Conservation (phyloP, 2,113 vertebrate genomes). For the Dryoscopus gambensis region DNA sequence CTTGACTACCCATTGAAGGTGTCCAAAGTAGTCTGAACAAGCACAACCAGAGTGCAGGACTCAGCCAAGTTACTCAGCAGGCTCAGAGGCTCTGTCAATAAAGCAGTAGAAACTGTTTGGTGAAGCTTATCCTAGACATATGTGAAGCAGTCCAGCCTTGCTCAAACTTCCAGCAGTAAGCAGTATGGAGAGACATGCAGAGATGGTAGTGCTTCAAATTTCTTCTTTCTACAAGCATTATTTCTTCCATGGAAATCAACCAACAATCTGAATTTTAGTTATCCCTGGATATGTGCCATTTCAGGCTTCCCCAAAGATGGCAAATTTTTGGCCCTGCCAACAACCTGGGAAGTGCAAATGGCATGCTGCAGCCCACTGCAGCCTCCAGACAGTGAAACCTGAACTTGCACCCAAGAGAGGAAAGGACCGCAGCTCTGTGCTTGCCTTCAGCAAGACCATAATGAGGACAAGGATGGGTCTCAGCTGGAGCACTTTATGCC, state of each 20-base stretch:
- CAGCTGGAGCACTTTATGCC: neutral
- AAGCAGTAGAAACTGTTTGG: neutral
- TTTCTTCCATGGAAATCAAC: neutral
- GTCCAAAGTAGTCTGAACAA: neutral
- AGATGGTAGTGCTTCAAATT: neutral
- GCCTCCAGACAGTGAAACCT: neutral
- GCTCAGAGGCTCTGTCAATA: neutral
- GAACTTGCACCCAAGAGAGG: neutral
- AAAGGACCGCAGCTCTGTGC: neutral
- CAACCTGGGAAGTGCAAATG: neutral
- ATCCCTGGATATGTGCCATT: neutral
- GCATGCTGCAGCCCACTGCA: neutral
- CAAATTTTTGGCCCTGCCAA: too few species aligned
- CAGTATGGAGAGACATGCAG: neutral
- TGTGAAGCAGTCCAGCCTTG: neutral
- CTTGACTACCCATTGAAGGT: neutral
- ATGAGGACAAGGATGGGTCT: neutral
- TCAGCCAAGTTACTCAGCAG: neutral
- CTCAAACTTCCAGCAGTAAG: neutral
- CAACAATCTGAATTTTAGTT: neutral
- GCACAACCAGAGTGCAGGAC: neutral
- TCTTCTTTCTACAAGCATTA: neutral
- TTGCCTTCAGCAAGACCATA: neutral
- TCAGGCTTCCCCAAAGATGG: neutral
- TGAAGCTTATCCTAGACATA: neutral